phyloP scores from a whole-genome alignment of 37 sponge, comb jelly and placozoan species.

The Amphimedon queenslandica region DNA sequence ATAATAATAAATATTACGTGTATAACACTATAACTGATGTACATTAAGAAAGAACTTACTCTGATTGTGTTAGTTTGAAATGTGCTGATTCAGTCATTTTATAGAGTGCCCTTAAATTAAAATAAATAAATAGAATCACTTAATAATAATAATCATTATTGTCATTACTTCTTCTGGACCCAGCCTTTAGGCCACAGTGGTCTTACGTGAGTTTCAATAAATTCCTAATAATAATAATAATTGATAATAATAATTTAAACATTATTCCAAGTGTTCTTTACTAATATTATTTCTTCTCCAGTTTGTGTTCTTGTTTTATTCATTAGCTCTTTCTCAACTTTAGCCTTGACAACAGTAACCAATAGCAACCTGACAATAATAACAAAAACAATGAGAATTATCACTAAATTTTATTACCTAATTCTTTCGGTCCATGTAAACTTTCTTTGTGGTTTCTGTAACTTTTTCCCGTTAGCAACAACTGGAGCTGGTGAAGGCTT shows the following conservation, averaged over 20 bases:
- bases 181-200: conserved; percentile 82
- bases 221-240: conserved; percentile 33
- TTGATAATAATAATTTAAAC: not conserved
- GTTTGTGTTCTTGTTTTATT: not conserved
- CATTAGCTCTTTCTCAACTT: conserved; percentile 33
- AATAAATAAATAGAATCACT: not conserved
- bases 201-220: conserved; percentile 52
- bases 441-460: conserved; percentile 49
- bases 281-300: conserved; percentile 51
- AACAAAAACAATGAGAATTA: not conserved
- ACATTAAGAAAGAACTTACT: conserved; percentile 10
- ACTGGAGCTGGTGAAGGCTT: conserved; percentile 4
- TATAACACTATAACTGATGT: no score
- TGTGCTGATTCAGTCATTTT: conserved; percentile 51
- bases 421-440: conserved; percentile 49
- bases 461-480: conserved; percentile 5
- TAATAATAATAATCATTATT: not conserved
- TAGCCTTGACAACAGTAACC: conserved; percentile 40
- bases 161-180: conserved; percentile 61
- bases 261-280: conserved; percentile 2
- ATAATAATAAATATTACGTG: no score
- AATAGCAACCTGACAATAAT: conserved; percentile 32
- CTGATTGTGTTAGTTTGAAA: conserved; percentile 34
- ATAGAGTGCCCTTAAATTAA: conserved; percentile 6
- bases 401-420: conserved; percentile 15